A percentile compares a stretch with the other conserved stretches of the same genome.
phyloP scores from a whole-genome alignment of 1,140 invertebrate species.

The Drosophila kurseongensis region DNA sequence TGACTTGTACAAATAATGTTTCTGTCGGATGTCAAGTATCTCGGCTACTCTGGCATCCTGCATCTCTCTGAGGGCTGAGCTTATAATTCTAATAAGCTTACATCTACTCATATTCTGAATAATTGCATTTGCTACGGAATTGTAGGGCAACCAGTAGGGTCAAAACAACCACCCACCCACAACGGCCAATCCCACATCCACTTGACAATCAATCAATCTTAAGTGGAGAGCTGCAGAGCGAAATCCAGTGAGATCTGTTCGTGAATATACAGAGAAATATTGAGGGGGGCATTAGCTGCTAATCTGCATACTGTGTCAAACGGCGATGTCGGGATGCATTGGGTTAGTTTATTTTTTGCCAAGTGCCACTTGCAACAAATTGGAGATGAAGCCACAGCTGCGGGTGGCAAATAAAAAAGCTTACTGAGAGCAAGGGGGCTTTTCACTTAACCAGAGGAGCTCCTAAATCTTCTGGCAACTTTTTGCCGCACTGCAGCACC shows the following conservation, averaged over 20 bases:
- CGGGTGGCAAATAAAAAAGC: slow-evolving; percentile 48
- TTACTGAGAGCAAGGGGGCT: slow-evolving; percentile 1
- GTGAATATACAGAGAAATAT: slow-evolving; percentile 3
- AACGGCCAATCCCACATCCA: slow-evolving; percentile 17
- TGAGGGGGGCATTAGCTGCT: slow-evolving; percentile 64
- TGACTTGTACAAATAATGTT: slow-evolving; percentile 13
- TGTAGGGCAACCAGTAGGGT: slow-evolving; percentile 21
- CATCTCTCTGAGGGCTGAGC: slow-evolving; percentile 24
- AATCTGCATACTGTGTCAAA: slow-evolving; percentile 81
- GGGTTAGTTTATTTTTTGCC: slow-evolving; percentile 57
- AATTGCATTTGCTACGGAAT: slow-evolving; percentile 41
- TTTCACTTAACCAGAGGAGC: slow-evolving; percentile 38
- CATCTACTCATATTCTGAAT: slow-evolving; percentile 46
- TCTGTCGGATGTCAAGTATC: slow-evolving; percentile 18
- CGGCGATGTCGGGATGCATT: slow-evolving; percentile 40
- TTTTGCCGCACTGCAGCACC: slow-evolving; percentile 54
- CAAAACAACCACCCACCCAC: slow-evolving; percentile 2
- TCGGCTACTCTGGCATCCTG: slow-evolving; percentile 14
- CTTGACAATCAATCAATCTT: slow-evolving; percentile 79
- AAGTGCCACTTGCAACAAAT: slow-evolving; percentile 77
- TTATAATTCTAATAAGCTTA: slow-evolving; percentile 53
- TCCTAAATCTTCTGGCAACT: slow-evolving; percentile 39
- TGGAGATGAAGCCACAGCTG: slow-evolving; percentile 54
- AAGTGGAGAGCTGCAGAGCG: slow-evolving; percentile 57
- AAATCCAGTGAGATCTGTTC: slow-evolving; percentile 15